Evolutionary conservation across 2,888 invertebrate genomes (phyloP), one percentile per base, ranked within the genome.

Genomic region (Vanessa cardui): DNA sequence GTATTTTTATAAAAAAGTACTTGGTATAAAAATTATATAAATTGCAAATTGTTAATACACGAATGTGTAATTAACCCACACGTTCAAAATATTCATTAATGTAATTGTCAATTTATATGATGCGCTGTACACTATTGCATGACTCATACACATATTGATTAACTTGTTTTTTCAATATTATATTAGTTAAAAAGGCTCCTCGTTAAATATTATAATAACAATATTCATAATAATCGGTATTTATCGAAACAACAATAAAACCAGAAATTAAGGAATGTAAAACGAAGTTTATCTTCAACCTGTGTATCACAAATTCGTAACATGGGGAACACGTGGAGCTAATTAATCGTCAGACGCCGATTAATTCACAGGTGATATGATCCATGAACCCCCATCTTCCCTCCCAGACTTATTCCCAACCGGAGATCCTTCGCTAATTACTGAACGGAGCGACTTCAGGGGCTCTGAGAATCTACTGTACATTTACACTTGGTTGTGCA

Each of bases 281-380:
- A n/a, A n/a, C n/a, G n/a, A n/a, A n/a, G n/a, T n/a, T 52, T n/a
- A 54, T 54, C 39, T 39, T 18, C 33, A 18, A 31, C 8, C 18
- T 56, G 18, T 56, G 39, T 80, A 83, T 81, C 80, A 81, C 80
- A 74, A 79, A 75, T 75, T 81, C 76, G 78, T 80, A 67, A 69
- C 79, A 75, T 62, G 67, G 77, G 81, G 79, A 83, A 78, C 88
- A 87, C 87, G 88, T 87, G 88, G 85, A 83, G 74, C 77, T 91
- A 89, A 91, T 92, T 86, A 89, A 92, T 91, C 88, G 89, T 89
- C 86, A 85, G 83, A 82, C 82, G 77, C 79, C 89, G 84, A 91
- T 92, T 91, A 91, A 89, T 90, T 90, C 87, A 79, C 86, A 87
- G 86, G 87, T 89, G 88, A 90, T 89, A 90, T 90, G 89, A 90